Evolutionary conservation across 2,888 invertebrate genomes (phyloP).

Genomic region (Himalopsyche kuldschensis): DNA sequence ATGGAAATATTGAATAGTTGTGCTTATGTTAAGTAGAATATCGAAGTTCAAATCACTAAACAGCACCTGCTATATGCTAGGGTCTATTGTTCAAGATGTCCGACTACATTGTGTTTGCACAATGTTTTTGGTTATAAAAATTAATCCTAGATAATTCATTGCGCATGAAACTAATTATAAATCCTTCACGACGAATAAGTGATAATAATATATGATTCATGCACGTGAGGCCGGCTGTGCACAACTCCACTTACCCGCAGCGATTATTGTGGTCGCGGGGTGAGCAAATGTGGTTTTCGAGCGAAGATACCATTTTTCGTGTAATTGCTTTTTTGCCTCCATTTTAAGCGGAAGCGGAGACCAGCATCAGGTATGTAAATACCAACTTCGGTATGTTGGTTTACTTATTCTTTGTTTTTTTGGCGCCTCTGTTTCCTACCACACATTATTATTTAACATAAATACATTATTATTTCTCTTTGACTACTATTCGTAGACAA

Average conservation of each 20-base stretch:
- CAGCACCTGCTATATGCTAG: too few species aligned
- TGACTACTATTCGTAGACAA: too few species aligned
- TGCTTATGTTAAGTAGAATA: too few species aligned
- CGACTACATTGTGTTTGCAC: too few species aligned
- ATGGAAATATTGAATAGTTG: too few species aligned
- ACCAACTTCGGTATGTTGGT: not conserved
- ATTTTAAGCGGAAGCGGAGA: not conserved
- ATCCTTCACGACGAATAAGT: constrained; percentile 21
- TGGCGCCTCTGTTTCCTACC: too few species aligned
- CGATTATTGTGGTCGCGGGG: not conserved
- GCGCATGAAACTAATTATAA: constrained; percentile 28
- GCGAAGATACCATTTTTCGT: not conserved
- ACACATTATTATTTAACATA: too few species aligned
- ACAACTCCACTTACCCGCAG: not conserved
- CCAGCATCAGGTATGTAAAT: not conserved
- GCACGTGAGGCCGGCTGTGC: not conserved
- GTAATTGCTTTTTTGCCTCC: not conserved
- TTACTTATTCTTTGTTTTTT: too few species aligned
- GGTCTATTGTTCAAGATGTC: too few species aligned
- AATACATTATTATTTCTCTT: too few species aligned
- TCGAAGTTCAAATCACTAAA: too few species aligned
- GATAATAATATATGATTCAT: constrained; percentile 17
- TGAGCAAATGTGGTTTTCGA: not conserved
- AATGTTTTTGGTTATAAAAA: too few species aligned
- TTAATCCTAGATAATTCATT: not conserved